Evolutionary conservation across 2,113 vertebrate genomes (phyloP).

Genomic region (Hydrolagus affinis): DNA sequence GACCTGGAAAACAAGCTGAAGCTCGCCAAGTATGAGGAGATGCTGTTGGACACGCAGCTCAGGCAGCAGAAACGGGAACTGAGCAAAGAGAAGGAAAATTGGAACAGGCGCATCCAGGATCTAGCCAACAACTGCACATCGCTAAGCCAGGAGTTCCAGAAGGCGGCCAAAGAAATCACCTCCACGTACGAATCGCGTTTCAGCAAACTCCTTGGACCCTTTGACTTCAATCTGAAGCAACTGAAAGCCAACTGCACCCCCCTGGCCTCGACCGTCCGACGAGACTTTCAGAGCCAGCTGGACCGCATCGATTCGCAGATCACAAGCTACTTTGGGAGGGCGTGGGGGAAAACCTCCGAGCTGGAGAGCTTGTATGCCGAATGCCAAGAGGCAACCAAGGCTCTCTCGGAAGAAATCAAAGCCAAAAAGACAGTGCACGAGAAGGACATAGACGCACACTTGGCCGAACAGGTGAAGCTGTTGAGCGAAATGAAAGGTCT

Average conservation of each 20-base stretch:
- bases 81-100: neutral
- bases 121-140: neutral
- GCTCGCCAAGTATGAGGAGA: too few species aligned
- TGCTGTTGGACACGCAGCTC: neutral
- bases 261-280: neutral
- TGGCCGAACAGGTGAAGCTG: neutral
- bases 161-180: too few species aligned
- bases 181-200: neutral
- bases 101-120: neutral
- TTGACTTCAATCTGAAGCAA: neutral
- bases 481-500: neutral
- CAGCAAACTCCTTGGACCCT: neutral
- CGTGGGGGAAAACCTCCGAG: neutral
- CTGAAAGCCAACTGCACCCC: neutral
- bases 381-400: neutral
- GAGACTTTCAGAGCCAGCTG: neutral
- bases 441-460: fast-evolving
- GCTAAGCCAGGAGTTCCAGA: neutral
- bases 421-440: neutral
- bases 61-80: neutral
- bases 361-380: neutral
- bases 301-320: too few species aligned
- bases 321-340: neutral
- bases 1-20: neutral
- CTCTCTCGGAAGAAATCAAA: neutral